Percentiles rank a stretch among this genome's conserved stretches.
phyloP scores from a whole-genome alignment of 2,888 invertebrate genomes.

The Mellilla xanthometata region DNA sequence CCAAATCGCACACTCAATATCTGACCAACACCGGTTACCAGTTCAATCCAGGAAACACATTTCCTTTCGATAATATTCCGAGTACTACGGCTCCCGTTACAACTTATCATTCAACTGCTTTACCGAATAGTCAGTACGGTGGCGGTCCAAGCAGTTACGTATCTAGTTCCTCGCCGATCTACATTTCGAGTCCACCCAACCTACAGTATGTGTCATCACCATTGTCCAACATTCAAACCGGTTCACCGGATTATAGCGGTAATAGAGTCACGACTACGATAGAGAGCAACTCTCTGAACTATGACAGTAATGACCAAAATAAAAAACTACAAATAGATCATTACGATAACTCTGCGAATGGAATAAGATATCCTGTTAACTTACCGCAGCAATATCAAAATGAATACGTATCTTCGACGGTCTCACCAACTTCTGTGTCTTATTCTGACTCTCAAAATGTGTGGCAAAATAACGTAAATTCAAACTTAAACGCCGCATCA shows the following conservation, averaged over 20 bases:
- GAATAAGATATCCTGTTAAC: slow-evolving; percentile 60
- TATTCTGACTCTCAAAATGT: slow-evolving; percentile 57
- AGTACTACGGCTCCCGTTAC: slow-evolving; percentile 65
- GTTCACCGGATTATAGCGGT: slow-evolving; percentile 55
- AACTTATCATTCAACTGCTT: slow-evolving; percentile 60
- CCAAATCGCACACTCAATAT: slow-evolving; percentile 58
- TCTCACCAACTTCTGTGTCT: slow-evolving; percentile 52
- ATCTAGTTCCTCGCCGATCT: slow-evolving; percentile 69
- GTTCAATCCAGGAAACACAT: slow-evolving; percentile 54
- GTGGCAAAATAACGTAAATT: slow-evolving; percentile 60
- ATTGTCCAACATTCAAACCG: slow-evolving; percentile 58
- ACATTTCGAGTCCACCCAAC: slow-evolving; percentile 64
- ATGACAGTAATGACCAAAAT: slow-evolving; percentile 51
- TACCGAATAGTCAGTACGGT: slow-evolving; percentile 60
- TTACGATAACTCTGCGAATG: slow-evolving; percentile 70
- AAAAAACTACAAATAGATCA: slow-evolving; percentile 70
- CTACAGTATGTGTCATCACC: slow-evolving; percentile 70
- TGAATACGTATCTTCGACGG: slow-evolving; percentile 60
- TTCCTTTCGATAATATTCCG: slow-evolving; percentile 51
- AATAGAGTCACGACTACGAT: slow-evolving; percentile 56
- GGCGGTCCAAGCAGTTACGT: slow-evolving; percentile 63
- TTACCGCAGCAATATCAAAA: slow-evolving; percentile 60
- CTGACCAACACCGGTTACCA: slow-evolving; percentile 54
- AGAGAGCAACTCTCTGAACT: slow-evolving; percentile 49
- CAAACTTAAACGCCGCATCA: slow-evolving; percentile 46